Evolutionary conservation across 2,888 invertebrate genomes (phyloP).

Genomic region (Buathra laborator): DNA sequence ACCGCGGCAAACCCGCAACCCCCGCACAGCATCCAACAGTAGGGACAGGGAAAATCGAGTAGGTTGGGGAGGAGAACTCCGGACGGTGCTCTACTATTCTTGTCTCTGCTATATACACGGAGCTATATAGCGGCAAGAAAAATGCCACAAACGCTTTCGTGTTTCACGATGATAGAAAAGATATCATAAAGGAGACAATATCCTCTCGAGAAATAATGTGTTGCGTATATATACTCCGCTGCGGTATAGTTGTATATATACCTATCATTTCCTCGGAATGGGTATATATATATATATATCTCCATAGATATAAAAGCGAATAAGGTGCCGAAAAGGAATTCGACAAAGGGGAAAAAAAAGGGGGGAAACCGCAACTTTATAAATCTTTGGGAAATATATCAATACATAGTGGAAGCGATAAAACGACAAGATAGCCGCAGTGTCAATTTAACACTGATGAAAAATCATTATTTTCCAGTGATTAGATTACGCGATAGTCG

Average conservation of each 20-base stretch:
- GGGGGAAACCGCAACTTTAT: slow-evolving; percentile 3
- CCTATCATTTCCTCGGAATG: not conserved
- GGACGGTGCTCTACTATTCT: slow-evolving; percentile 39
- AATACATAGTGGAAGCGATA: slow-evolving; percentile 16
- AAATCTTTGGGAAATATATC: slow-evolving; percentile 50
- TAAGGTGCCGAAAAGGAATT: slow-evolving; percentile 2
- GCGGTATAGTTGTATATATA: not conserved
- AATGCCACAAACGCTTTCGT: slow-evolving; percentile 60
- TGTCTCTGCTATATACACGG: slow-evolving; percentile 35
- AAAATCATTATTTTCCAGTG: slow-evolving; percentile 15
- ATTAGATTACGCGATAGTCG: not conserved
- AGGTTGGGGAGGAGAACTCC: slow-evolving; percentile 24
- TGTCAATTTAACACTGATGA: slow-evolving; percentile 4
- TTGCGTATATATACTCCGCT: slow-evolving; percentile 14
- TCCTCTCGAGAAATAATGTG: slow-evolving; percentile 58
- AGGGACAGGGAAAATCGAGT: slow-evolving; percentile 47
- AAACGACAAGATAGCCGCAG: slow-evolving; percentile 26
- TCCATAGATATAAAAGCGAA: slow-evolving; percentile 17
- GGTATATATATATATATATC: not conserved
- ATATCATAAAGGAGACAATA: slow-evolving; percentile 62
- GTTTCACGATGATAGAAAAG: slow-evolving; percentile 59
- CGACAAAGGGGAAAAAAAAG: slow-evolving; percentile 18
- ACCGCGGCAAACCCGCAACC: slow-evolving; percentile 1
- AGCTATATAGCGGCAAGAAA: slow-evolving; percentile 50
- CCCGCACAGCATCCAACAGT: slow-evolving; percentile 39